Base-by-base conservation (phyloP, 2,797 vertebrate species). In the Sciurus carolinensis region DNA sequence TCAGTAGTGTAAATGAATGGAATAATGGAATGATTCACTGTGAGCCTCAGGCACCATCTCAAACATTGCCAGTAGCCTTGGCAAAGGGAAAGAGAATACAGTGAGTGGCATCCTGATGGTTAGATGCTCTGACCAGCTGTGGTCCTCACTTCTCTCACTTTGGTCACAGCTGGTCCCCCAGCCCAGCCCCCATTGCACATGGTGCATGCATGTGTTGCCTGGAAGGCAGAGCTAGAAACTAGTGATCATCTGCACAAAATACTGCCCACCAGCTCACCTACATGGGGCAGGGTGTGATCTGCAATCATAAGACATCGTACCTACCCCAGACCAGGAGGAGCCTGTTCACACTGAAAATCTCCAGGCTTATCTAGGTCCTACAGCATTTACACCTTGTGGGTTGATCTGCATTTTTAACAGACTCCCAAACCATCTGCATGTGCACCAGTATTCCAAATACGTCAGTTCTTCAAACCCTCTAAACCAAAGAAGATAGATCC, bases 201-300 rank as follows among this genome's bases (percentile, higher is more conserved):
- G 84, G 59, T 73, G 39, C 71, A 7, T 50, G 52, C 54, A 33
- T 28, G 42, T 39, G 30, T 59, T 57, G 0, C 50, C 39, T 67
- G 71, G 39, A 18, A 90, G 50, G 59, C 88, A 75, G 82, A 47
- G 42, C 30, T 82, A 33, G 87, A 54, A 42, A 50, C 36, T 50
- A 28, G 66, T 28, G 3, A 7, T 71, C 10, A 5, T 1, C 7
- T 39, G 26, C 26, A 22, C 44, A 8, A 10, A 81, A 77, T 11
- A n/a, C 28, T 0, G 0, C 59, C 59, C 12, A 24, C 67, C 33
- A 50, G 10, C 18, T 3, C 17, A 36, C n/a, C n/a, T 0, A 0
- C 3, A 0, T 2, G 12, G 57, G 47, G 17, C 5, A 1, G n/a
- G 57, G 33, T 36, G 1, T 36, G 0, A 3, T 44, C 62, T 7